Conservation (phyloP, 2,113 vertebrate genomes). For the Hoplias malabaricus region DNA sequence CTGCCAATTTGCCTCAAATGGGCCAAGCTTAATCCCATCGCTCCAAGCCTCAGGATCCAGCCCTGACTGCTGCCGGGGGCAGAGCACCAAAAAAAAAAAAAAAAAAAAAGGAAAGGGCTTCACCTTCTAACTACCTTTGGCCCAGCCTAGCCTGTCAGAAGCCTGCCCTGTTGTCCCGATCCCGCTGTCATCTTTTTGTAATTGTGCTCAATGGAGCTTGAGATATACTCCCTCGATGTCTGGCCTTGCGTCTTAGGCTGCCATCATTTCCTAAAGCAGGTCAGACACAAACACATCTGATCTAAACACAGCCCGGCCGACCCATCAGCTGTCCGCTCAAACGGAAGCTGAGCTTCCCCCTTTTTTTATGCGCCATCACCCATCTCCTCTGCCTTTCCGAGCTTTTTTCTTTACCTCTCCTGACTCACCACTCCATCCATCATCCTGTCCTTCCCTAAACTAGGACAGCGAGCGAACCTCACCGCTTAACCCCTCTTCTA, state of each 20-base stretch:
- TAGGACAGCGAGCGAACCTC: slow-evolving; percentile 58
- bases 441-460: slow-evolving; percentile 61
- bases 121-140: slow-evolving; percentile 42
- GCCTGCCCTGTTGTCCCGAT: slow-evolving; percentile 60
- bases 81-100: slow-evolving; percentile 42
- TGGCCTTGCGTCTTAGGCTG: slow-evolving; percentile 8
- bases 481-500: slow-evolving; percentile 65
- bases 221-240: slow-evolving; percentile 42
- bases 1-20: slow-evolving; percentile 72
- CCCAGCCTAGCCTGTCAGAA: slow-evolving; percentile 52
- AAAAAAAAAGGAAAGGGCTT: slow-evolving; percentile 13
- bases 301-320: slow-evolving; percentile 1
- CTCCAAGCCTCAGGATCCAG: slow-evolving; percentile 58
- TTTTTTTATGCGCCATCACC: slow-evolving; percentile 35
- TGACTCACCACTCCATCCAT: slow-evolving; percentile 59
- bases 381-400: slow-evolving; percentile 21
- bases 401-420: slow-evolving; percentile 24
- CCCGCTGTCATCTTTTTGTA: slow-evolving; percentile 67
- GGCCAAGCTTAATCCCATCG: slow-evolving; percentile 69
- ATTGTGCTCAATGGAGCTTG: slow-evolving; percentile 69
- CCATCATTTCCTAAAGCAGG: slow-evolving; percentile 33
- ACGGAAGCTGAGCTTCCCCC: not conserved
- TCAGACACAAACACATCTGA: slow-evolving; percentile 32
- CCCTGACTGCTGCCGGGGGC: not conserved
- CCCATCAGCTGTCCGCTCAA: not conserved